Conservation (phyloP, 2,797 vertebrate species). For the Gadopsis marmoratus region DNA sequence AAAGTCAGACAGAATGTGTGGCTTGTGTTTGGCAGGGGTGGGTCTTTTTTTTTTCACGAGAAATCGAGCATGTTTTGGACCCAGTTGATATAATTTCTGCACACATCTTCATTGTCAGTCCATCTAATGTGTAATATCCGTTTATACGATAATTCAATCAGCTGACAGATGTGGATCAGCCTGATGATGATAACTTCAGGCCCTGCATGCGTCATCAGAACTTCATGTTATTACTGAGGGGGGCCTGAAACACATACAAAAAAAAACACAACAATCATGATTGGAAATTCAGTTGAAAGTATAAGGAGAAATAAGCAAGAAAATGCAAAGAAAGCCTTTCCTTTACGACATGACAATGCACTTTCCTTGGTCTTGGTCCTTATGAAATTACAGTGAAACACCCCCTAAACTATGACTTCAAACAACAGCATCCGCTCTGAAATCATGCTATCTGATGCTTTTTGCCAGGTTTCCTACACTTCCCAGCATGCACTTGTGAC, state of each 20-base stretch:
- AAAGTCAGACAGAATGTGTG: constrained; percentile 15
- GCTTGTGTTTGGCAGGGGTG: background rate
- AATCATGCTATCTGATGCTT: background rate
- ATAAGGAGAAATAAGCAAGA: background rate
- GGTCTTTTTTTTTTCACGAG: background rate
- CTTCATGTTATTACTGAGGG: constrained; percentile 43
- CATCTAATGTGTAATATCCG: background rate
- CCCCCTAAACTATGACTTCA: background rate
- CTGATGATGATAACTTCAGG: background rate
- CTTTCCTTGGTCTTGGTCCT: background rate
- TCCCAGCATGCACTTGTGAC: constrained; percentile 9
- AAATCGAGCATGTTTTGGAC: background rate
- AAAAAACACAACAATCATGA: constrained; percentile 18
- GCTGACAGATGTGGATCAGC: constrained; percentile 12
- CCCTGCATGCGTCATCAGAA: background rate
- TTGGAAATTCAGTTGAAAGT: background rate
- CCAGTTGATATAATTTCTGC: background rate
- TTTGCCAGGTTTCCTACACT: constrained; percentile 12
- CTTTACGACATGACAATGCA: no score
- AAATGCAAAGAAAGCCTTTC: background rate
- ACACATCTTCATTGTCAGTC: constrained; percentile 14
- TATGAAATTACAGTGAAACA: background rate
- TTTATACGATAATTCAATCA: constrained; percentile 16
- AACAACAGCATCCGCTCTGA: constrained; percentile 2
- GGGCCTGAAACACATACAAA: constrained; percentile 64